Percentiles rank a stretch among this genome's conserved stretches.
Conservation (phyloP, 2,113 vertebrate genomes). For the Promerops cafer region DNA sequence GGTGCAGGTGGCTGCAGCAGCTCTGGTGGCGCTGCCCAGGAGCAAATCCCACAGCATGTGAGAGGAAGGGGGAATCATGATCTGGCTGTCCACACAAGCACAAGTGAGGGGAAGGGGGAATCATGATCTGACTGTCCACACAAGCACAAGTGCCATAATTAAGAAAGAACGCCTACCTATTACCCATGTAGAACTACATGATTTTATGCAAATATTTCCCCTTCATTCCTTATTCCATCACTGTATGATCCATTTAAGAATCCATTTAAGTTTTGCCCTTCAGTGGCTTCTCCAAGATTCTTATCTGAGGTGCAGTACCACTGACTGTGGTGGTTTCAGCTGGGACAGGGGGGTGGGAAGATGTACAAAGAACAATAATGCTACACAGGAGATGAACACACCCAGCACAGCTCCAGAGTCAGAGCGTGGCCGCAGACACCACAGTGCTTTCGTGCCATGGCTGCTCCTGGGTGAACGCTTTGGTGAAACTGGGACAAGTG, state of each 20-base stretch:
- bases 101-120: neutral
- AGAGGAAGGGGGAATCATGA: neutral
- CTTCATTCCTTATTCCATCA: neutral
- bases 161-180: neutral
- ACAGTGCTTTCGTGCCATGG: neutral
- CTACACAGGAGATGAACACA: neutral
- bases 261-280: neutral
- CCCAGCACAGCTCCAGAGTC: neutral
- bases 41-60: fast-evolving
- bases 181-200: neutral
- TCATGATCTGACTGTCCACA: neutral
- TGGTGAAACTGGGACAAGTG: neutral
- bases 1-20: neutral
- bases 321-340: neutral
- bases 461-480: neutral
- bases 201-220: neutral
- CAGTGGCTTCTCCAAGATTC: neutral
- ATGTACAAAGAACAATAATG: fast-evolving
- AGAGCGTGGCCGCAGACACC: neutral
- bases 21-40: neutral
- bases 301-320: neutral
- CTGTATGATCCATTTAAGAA: neutral
- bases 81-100: neutral
- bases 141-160: neutral
- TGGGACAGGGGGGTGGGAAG: neutral